Conservation (phyloP, 2,888 invertebrate species). For the Andricus quercusramuli region DNA sequence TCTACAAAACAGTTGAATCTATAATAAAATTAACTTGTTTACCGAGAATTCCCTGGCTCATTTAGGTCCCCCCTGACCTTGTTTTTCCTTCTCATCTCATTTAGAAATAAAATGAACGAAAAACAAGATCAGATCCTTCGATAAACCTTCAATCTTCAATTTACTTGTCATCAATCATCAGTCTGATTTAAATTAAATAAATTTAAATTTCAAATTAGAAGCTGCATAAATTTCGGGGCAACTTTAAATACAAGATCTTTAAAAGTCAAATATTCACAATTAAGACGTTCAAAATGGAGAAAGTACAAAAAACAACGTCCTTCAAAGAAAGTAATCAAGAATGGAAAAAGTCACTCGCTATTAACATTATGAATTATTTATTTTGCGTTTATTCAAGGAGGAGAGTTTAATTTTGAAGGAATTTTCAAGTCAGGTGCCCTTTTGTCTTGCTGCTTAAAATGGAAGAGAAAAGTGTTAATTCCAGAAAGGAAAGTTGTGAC, state of each 20-base stretch:
- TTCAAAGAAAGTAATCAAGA: too few species aligned
- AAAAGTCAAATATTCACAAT: too few species aligned
- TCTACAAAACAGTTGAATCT: too few species aligned
- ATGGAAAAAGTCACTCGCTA: too few species aligned
- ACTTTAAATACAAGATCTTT: too few species aligned
- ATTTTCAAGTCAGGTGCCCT: not conserved
- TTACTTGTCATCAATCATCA: not conserved
- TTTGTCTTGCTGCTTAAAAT: not conserved
- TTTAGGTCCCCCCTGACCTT: too few species aligned
- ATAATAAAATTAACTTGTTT: too few species aligned
- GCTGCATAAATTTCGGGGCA: not conserved
- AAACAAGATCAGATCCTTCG: not conserved
- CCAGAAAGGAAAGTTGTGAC: not conserved
- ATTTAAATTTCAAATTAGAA: not conserved
- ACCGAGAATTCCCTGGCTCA: too few species aligned
- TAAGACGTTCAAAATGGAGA: too few species aligned
- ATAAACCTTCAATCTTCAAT: not conserved
- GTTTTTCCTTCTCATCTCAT: not conserved
- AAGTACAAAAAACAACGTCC: too few species aligned
- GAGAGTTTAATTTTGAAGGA: not conserved
- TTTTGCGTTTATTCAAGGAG: too few species aligned
- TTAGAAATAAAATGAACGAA: not conserved
- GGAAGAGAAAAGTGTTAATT: not conserved
- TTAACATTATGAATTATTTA: too few species aligned
- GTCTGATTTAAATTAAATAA: not conserved